Evolutionary conservation across 2,113 vertebrate genomes (phyloP), one percentile per base, ranked within the genome.

Genomic region (Typhlomys cinereus): DNA sequence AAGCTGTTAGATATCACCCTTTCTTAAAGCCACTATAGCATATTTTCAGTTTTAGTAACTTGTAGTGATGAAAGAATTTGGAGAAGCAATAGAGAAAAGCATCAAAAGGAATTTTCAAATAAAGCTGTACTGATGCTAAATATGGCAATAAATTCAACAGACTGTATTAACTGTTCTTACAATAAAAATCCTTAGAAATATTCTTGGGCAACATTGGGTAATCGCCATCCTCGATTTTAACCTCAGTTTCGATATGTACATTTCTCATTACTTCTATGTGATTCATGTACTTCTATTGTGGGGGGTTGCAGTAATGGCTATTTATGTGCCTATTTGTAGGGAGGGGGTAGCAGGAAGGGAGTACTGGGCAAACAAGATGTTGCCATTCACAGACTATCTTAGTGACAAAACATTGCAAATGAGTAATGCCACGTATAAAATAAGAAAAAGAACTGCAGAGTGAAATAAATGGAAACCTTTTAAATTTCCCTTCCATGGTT

Each of bases 381-480:
- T 76, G 7, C 1, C 79, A 95, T 81, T 89, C 41, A 46, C 76
- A 86, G 50, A 70, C 21, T 85, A 46, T 89, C 75, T 1, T 70
- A 90, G 48, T 39, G 7, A 83, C 17, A 86, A 71, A 12, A 78
- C 31, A 82, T 71, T 85, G 50, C 39, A 70, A 93, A 94, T 96
- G 79, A 82, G 71, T 85, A 89, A 75, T 57, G 9, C 17, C 29
- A 46, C 17, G 66, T 25, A 62, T n/a, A 88, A 88, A 94, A 93
- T 48, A 92, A 54, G 21, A 66, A 88, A 92, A 71, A 29, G 11
- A 90, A 62, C 29, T 95, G 14, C 89, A 88, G 64, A 81, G 70
- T 84, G 92, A 80, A 90, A 69, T 85, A 75, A 94, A 95, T 82
- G 84, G 50, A 95, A 96, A 17, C 54, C 34, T 90, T 97, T 92